These are phyloP conservation scores for Tenodera sinensis DNA, from an alignment of 2,888 invertebrate genomes.

Conservation along the genomic window DNA sequence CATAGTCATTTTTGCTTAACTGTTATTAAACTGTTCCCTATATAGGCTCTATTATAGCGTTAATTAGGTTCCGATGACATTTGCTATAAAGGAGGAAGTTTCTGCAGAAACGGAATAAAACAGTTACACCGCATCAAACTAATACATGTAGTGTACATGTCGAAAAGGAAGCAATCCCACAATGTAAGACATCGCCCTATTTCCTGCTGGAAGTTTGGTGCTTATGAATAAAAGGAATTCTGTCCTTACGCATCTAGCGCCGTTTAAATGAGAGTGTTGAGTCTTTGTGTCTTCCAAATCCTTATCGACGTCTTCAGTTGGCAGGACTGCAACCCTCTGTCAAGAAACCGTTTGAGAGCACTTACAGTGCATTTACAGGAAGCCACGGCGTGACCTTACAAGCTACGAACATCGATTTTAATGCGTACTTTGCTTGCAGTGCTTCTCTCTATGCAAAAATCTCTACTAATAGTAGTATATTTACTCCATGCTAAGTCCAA, in stretches of 20 bases:
- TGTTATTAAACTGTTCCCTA: no score
- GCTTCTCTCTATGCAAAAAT: not conserved
- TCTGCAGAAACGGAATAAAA: no score
- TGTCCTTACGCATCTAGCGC: not conserved
- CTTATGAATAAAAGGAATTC: not conserved
- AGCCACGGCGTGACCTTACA: not conserved
- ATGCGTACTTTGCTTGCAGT: not conserved
- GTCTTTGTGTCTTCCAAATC: not conserved
- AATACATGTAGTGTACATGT: no score
- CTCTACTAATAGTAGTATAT: no score
- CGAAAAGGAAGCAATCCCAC: no score
- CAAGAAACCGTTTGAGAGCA: not conserved
- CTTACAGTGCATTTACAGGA: not conserved
- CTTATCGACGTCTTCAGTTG: not conserved
- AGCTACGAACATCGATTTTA: not conserved
- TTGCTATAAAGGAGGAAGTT: no score
- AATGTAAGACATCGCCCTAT: no score
- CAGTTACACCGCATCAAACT: no score
- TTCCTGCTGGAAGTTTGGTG: not conserved
- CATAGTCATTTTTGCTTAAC: no score
- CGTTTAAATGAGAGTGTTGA: not conserved
- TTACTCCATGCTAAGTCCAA: no score
- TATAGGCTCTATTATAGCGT: no score
- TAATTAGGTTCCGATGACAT: no score
- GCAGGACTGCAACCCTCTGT: not conserved